A percentile compares a stretch with the other conserved stretches of the same genome.
Evolutionary conservation across 2,797 vertebrate species (phyloP).

Genomic region (Oreochromis mossambicus): DNA sequence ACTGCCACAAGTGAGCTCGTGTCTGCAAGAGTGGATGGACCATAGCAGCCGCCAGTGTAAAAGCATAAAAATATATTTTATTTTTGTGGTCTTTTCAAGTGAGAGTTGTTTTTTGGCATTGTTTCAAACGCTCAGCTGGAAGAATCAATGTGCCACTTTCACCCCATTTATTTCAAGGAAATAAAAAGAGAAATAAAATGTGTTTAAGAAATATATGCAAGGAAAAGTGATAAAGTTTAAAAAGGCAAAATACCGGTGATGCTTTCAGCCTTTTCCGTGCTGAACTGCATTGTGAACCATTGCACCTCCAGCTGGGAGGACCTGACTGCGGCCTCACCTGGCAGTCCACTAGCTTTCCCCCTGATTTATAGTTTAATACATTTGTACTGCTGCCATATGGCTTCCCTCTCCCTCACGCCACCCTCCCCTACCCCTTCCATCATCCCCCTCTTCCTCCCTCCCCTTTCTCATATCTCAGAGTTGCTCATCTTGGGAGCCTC

Average conservation of each 20-base stretch:
- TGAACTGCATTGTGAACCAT: not conserved
- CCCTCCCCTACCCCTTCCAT: conserved; percentile 31
- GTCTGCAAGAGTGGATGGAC: not conserved
- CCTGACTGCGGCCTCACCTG: conserved; percentile 58
- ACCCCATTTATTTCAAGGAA: not conserved
- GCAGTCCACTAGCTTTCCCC: conserved; percentile 53
- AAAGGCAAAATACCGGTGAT: not conserved
- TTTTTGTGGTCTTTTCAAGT: not conserved
- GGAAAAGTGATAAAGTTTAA: not conserved
- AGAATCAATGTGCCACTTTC: not conserved
- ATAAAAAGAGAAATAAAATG: not conserved
- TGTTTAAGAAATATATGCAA: not conserved
- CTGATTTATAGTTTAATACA: conserved; percentile 79
- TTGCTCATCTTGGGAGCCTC: conserved; percentile 67
- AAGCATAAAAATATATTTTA: not conserved
- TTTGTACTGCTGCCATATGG: conserved; percentile 76
- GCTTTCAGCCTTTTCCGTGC: not conserved
- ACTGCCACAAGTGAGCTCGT: not conserved
- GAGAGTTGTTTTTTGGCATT: not conserved
- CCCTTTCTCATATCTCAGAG: conserved; percentile 55
- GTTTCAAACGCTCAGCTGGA: not conserved
- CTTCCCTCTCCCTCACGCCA: conserved; percentile 43
- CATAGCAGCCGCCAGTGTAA: not conserved
- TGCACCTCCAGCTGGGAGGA: conserved; percentile 40
- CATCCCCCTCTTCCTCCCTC: conserved; percentile 16